Percentiles rank a stretch among this genome's conserved stretches.
Conservation (phyloP, 1,140 invertebrate genomes). For the Leptopilina boulardi region DNA sequence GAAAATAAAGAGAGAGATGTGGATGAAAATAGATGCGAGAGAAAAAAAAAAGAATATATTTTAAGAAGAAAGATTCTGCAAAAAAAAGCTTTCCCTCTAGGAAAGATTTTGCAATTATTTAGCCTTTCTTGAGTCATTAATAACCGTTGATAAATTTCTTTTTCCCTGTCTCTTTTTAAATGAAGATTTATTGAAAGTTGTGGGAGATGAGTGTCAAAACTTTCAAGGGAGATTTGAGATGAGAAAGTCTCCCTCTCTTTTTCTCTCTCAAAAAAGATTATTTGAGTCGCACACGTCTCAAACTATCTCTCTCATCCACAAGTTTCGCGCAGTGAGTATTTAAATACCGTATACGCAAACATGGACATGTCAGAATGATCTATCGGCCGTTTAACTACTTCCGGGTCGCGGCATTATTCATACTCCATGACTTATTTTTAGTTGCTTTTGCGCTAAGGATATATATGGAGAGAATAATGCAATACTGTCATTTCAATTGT, state of each 20-base stretch:
- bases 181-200: constrained; percentile 11
- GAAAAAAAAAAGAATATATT: background rate
- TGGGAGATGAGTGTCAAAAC: constrained; percentile 27
- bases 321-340: background rate
- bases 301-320: background rate
- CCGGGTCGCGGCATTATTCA: constrained; percentile 23
- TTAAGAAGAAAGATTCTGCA: background rate
- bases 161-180: background rate
- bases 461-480: background rate
- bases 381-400: constrained; percentile 27
- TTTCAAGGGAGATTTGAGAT: background rate
- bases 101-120: background rate
- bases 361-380: constrained; percentile 30
- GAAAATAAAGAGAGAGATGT: background rate
- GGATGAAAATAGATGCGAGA: background rate
- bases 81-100: background rate
- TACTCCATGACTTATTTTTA: constrained; percentile 28
- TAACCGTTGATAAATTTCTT: constrained; percentile 6
- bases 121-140: background rate
- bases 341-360: constrained; percentile 13
- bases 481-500: constrained; percentile 17
- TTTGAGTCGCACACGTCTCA: constrained; percentile 29
- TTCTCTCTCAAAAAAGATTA: background rate
- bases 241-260: background rate
- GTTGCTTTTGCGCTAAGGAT: background rate